These are phyloP conservation scores for Portevinia maculata DNA, from an alignment of 2,888 invertebrate genomes.

Conservation along the genomic window DNA sequence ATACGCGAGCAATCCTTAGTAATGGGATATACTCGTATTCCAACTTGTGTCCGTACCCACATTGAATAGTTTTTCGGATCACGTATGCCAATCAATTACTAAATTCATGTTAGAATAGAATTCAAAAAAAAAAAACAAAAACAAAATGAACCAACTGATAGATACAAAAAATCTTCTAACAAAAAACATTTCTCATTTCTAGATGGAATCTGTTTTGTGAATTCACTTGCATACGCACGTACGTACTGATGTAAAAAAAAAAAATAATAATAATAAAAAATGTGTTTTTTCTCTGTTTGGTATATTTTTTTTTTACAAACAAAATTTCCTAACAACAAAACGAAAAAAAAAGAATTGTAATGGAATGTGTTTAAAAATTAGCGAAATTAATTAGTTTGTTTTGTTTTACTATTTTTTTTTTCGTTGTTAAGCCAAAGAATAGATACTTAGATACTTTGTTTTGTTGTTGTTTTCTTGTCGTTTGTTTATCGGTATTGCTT, in stretches of 20 bases:
- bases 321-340: conserved; percentile 19
- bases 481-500: conserved; percentile 31
- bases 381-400: conserved; percentile 23
- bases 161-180: conserved; percentile 69
- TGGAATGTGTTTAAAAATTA: conserved; percentile 17
- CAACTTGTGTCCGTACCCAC: conserved; percentile 33
- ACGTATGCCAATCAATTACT: conserved; percentile 74
- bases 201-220: conserved; percentile 74
- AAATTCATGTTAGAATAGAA: conserved; percentile 73
- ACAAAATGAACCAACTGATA: conserved; percentile 46
- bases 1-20: conserved; percentile 68
- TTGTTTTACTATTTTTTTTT: conserved; percentile 8
- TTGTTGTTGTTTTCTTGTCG: not conserved
- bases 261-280: conserved; percentile 40
- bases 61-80: conserved; percentile 73
- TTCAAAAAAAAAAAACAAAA: conserved; percentile 54
- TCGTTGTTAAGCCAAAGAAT: conserved; percentile 11
- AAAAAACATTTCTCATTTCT: conserved; percentile 74
- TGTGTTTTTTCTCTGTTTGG: conserved; percentile 56
- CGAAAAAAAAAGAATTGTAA: conserved; percentile 19
- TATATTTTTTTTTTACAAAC: conserved; percentile 39
- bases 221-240: conserved; percentile 74
- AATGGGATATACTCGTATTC: conserved; percentile 59
- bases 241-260: conserved; percentile 69
- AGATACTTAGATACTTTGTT: conserved; percentile 26